phyloP scores from a whole-genome alignment of 1,140 invertebrate species.

The Orius laevigatus region DNA sequence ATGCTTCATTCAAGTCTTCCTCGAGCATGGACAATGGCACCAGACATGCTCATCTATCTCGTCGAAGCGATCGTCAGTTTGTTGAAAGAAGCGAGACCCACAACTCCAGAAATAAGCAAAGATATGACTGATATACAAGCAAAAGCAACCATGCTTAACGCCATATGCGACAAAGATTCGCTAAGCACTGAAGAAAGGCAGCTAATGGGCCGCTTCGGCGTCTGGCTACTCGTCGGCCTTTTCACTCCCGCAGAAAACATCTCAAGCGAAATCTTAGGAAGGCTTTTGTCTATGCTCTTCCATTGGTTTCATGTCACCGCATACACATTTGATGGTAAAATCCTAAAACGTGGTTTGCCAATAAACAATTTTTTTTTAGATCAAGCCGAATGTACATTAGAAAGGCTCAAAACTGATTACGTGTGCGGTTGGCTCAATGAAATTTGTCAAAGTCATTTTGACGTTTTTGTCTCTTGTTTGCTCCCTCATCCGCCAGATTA shows the following conservation, averaged over 20 bases:
- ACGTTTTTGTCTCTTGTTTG: constrained; percentile 71
- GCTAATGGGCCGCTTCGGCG: constrained; percentile 84
- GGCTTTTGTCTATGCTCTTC: constrained; percentile 88
- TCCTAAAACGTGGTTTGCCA: too few relatives aligned
- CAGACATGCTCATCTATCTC: constrained; percentile 81
- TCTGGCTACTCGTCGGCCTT: constrained; percentile 89
- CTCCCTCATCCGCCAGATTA: constrained; percentile 77
- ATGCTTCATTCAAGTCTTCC: constrained; percentile 74
- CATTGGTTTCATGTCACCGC: constrained; percentile 99
- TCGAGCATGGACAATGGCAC: constrained; percentile 72
- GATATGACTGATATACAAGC: constrained; percentile 28
- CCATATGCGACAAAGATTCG: constrained; percentile 25
- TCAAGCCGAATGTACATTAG: constrained; percentile 68
- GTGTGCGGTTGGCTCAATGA: constrained; percentile 82
- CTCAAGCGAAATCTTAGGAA: constrained; percentile 74
- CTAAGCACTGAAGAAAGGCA: constrained; percentile 52
- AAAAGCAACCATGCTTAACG: constrained; percentile 28
- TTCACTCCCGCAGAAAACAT: constrained; percentile 73
- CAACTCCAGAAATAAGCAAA: constrained; percentile 25
- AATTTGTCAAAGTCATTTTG: constrained; percentile 70
- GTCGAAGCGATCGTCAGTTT: constrained; percentile 90
- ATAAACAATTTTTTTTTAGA: constrained; percentile 37
- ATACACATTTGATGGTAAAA: constrained; percentile 81
- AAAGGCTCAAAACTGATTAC: constrained; percentile 84
- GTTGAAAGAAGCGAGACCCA: constrained; percentile 60